Conservation (phyloP, 2,113 vertebrate species). For the Archilochus colubris region DNA sequence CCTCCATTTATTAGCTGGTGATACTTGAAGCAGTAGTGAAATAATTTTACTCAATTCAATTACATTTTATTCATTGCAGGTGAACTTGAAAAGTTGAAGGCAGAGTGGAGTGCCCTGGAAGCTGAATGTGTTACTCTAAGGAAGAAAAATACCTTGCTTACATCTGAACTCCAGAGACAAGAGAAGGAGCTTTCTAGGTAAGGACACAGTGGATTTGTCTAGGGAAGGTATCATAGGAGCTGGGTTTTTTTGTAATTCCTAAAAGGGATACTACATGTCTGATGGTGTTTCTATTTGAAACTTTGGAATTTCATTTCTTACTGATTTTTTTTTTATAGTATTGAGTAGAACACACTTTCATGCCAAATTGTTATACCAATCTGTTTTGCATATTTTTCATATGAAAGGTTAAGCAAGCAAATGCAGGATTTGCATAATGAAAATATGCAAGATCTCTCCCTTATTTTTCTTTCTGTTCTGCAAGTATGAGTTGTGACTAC, state of each 20-base stretch:
- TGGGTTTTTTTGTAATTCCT: not conserved
- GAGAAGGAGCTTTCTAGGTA: constrained; percentile 92
- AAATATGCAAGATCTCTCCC: not conserved
- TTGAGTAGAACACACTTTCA: not conserved
- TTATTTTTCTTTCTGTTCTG: not conserved
- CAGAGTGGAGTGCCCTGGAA: constrained; percentile 85
- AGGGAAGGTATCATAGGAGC: not conserved
- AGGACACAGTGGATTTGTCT: not conserved
- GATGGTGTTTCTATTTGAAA: not conserved
- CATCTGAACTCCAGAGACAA: constrained; percentile 84
- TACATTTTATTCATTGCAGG: constrained; percentile 65
- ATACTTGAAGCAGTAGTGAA: not conserved
- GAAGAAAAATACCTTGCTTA: constrained; percentile 83
- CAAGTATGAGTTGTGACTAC: not conserved
- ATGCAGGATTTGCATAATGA: not conserved
- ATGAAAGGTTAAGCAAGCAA: not conserved
- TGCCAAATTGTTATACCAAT: not conserved
- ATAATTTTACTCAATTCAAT: not conserved
- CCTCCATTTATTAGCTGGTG: not conserved
- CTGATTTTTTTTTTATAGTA: not conserved
- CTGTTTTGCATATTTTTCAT: not conserved
- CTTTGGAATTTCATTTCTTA: not conserved
- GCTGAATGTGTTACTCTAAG: constrained; percentile 86
- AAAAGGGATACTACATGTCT: not conserved
- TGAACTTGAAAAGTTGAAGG: constrained; percentile 87